phyloP scores from a whole-genome alignment of 2,888 invertebrate species.

The Lydus trimaculatus region DNA sequence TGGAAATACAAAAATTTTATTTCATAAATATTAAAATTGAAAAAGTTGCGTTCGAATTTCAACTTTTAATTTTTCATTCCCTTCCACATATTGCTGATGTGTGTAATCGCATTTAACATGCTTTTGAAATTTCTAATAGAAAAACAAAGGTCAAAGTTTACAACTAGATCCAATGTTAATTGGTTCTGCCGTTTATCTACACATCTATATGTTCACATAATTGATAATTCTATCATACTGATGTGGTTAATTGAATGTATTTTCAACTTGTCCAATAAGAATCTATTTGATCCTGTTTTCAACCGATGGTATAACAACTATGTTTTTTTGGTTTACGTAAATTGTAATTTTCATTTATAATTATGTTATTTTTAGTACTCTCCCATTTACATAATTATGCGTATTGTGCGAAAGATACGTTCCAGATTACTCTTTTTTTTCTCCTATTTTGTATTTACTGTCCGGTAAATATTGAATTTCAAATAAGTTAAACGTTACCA shows the following conservation, averaged over 20 bases:
- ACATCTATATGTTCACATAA: neutral
- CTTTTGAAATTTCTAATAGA: neutral
- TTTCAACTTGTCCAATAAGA: neutral
- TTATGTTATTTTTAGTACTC: neutral
- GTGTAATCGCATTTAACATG: neutral
- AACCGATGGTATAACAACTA: neutral
- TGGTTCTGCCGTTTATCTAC: neutral
- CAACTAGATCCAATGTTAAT: neutral
- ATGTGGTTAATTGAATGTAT: neutral
- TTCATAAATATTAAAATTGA: no score
- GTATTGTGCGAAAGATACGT: neutral
- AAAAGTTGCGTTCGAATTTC: no score
- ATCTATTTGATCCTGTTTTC: neutral
- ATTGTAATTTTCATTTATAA: neutral
- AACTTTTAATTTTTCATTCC: neutral
- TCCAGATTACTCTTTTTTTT: neutral
- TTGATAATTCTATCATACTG: neutral
- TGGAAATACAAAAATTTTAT: no score
- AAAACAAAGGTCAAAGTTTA: neutral
- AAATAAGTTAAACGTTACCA: neutral
- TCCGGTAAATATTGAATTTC: neutral
- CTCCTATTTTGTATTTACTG: neutral
- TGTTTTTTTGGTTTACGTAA: no score
- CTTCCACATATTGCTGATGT: no score
- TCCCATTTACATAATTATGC: neutral